Percentiles rank a stretch among this genome's conserved stretches.
Evolutionary conservation across 1,140 invertebrate species (phyloP).

Genomic region (Drosophila athabasca): DNA sequence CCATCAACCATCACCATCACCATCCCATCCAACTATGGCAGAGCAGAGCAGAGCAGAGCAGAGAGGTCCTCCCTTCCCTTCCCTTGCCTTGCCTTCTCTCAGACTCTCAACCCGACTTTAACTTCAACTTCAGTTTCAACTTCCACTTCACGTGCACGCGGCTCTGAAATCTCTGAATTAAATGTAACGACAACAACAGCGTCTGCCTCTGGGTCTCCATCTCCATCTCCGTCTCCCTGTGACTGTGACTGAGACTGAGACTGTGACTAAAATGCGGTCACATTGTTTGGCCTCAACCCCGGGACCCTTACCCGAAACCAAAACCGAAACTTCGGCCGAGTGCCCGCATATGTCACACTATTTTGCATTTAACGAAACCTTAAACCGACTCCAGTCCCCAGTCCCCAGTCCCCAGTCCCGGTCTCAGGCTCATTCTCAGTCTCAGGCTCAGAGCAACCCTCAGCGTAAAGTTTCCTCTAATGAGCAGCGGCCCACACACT

Average conservation of each 20-base stretch:
- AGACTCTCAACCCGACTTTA: neutral
- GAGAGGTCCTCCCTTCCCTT: neutral
- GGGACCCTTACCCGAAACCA: slow-evolving; percentile 17
- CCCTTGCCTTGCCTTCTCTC: neutral
- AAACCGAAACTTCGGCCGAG: slow-evolving; percentile 40
- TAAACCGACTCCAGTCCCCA: slow-evolving; percentile 6
- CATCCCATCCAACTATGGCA: slow-evolving; percentile 27
- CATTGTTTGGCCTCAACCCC: slow-evolving; percentile 68
- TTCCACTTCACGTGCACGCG: slow-evolving; percentile 53
- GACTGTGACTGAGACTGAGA: slow-evolving; percentile 70
- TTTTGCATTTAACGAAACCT: slow-evolving; percentile 58
- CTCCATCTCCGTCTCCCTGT: slow-evolving; percentile 10
- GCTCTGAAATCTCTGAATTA: slow-evolving; percentile 51
- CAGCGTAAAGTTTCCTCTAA: slow-evolving; percentile 17
- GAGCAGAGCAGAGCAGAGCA: neutral
- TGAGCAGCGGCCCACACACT: slow-evolving; percentile 15
- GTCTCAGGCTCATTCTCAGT: slow-evolving; percentile 6
- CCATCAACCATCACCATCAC: too few species aligned
- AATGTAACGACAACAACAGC: slow-evolving; percentile 41
- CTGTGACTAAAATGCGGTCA: slow-evolving; percentile 82
- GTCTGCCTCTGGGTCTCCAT: slow-evolving; percentile 23
- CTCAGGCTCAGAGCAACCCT: slow-evolving; percentile 14
- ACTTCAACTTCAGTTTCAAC: slow-evolving; percentile 13
- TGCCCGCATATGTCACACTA: slow-evolving; percentile 72
- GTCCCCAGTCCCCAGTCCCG: neutral